Evolutionary conservation across 1,140 invertebrate species (phyloP), one percentile per base, ranked within the genome.

Genomic region (Acromyrmex heyeri): DNA sequence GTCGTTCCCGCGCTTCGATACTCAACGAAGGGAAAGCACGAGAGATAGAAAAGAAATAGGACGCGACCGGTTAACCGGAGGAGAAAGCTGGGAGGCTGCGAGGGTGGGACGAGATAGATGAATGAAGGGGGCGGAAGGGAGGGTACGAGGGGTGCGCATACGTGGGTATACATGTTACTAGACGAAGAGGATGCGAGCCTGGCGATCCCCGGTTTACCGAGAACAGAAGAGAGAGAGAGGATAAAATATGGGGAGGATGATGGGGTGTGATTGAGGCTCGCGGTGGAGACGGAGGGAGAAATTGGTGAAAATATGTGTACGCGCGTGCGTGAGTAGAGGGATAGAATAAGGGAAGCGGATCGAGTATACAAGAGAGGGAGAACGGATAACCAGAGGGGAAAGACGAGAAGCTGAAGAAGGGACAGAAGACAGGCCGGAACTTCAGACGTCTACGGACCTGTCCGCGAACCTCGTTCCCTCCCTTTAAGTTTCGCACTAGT

Each of bases 401-500:
- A 38, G 79, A 85, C 59, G 73, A 18, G 16, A 24, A 6, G 69
- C 59, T 10, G 82, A 67, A 57, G 61, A 76, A 85, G 72, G 82
- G 82, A 21, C 38, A 53, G 53, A 82, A 86, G 85, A 82, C 44
- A 69, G 85, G 38, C 76, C 65, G 50, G 64, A 86, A 89, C 79
- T 76, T 87, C 76, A 89, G 86, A 90, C 88, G 88, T 90, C 81
- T 30, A 79, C 85, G 85, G 76, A 86, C 75, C 76, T 69, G 65
- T 14, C 30, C 44, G 77, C 64, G 59, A 85, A 48, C 18, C 62
- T 72, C 72, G 72, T 57, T 70, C 69, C 88, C 69, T 78, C 88
- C 88, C 79, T 90, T 90, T 85, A 85, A 87, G 75, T 86, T 90
- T 72, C 86, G 38, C 79, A 55, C 88, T 55, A n/a, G 85, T 87